Evolutionary conservation across 2,888 invertebrate species (phyloP).

Genomic region (Tachina fera): DNA sequence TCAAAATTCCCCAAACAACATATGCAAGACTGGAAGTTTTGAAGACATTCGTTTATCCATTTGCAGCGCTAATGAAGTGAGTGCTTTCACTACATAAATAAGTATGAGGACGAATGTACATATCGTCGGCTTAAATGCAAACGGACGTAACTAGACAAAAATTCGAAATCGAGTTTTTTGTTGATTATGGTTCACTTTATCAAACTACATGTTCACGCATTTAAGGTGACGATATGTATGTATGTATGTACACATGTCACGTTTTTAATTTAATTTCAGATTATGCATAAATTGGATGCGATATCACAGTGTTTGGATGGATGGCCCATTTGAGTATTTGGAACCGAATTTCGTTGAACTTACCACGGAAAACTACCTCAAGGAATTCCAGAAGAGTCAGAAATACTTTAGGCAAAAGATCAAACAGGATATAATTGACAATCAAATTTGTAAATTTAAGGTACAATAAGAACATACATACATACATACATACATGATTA

Average conservation of each 20-base stretch:
- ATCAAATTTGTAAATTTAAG: conserved; percentile 82
- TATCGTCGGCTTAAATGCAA: no score
- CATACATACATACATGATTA: not conserved
- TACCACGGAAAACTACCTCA: conserved; percentile 90
- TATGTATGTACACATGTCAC: no score
- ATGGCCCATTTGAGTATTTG: conserved; percentile 95
- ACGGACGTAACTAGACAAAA: no score
- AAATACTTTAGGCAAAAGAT: conserved; percentile 91
- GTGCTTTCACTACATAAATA: conserved; percentile 6
- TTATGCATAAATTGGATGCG: conserved; percentile 90
- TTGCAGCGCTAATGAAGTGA: conserved; percentile 87
- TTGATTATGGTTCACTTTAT: no score
- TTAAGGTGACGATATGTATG: no score
- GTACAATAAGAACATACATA: conserved; percentile 71
- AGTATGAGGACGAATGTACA: not conserved
- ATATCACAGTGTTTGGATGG: conserved; percentile 93
- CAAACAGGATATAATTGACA: conserved; percentile 89
- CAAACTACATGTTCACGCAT: no score
- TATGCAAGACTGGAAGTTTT: conserved; percentile 92
- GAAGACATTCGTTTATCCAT: conserved; percentile 88
- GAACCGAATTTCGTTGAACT: conserved; percentile 90
- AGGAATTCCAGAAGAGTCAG: conserved; percentile 90
- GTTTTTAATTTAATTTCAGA: conserved; percentile 72
- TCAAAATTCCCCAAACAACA: conserved; percentile 90
- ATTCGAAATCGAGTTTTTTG: no score